Percentiles rank a stretch among this genome's conserved stretches.
phyloP scores from a whole-genome alignment of 2,888 invertebrate genomes.

The Tethea ocularis region DNA sequence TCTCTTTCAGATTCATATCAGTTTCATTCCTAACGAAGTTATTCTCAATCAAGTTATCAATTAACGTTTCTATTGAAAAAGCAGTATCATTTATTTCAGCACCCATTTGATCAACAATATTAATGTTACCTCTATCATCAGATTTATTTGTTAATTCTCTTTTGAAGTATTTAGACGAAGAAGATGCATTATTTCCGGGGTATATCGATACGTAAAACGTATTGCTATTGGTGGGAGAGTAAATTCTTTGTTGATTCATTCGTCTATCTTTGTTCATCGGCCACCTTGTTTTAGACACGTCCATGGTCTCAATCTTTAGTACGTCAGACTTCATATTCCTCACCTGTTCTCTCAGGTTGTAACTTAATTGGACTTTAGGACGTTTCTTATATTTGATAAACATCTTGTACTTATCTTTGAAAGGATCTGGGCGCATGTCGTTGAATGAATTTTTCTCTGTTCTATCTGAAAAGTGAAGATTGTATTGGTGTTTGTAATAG shows the following conservation, averaged over 20 bases:
- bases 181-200: conserved; percentile 24
- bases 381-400: conserved; percentile 58
- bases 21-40: conserved; percentile 40
- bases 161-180: conserved; percentile 52
- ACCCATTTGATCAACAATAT: conserved; percentile 41
- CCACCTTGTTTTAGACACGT: conserved; percentile 63
- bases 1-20: conserved; percentile 16
- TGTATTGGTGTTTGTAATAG: neutral
- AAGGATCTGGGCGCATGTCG: conserved; percentile 47
- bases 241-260: conserved; percentile 28
- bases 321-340: conserved; percentile 57
- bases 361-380: conserved; percentile 63
- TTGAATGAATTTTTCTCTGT: conserved; percentile 19
- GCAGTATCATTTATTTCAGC: conserved; percentile 30
- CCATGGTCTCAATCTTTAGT: conserved; percentile 46
- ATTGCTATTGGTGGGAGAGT: conserved; percentile 17
- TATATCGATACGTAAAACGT: conserved; percentile 31
- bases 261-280: conserved; percentile 48
- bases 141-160: conserved; percentile 51
- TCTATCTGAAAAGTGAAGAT: conserved; percentile 11
- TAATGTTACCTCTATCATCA: conserved; percentile 32
- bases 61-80: conserved; percentile 58
- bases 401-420: conserved; percentile 59
- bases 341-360: conserved; percentile 65
- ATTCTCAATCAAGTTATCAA: conserved; percentile 58